Conservation (phyloP, 2,113 vertebrate species). For the Lathamus discolor region DNA sequence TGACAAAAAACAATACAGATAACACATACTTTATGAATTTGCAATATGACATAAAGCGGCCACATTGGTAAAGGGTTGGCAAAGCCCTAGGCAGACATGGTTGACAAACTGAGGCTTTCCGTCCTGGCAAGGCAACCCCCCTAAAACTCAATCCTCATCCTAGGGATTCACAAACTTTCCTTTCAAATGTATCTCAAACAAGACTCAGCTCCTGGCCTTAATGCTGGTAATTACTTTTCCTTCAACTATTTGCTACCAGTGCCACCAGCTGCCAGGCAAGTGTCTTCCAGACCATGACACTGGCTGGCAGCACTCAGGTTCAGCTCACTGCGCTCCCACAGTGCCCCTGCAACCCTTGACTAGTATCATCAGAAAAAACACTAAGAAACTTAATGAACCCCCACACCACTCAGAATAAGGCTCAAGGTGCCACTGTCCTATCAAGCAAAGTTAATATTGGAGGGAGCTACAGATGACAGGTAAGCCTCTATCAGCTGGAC, state of each 20-base stretch:
- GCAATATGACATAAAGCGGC: not conserved
- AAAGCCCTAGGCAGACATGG: not conserved
- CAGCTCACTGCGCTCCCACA: not conserved
- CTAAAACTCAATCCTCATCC: not conserved
- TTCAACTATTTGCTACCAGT: not conserved
- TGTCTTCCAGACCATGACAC: not conserved
- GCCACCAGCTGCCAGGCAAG: not conserved
- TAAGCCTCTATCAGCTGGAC: not conserved
- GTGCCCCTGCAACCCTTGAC: not conserved
- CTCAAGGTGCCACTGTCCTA: not conserved
- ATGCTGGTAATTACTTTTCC: not conserved
- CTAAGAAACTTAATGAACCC: not conserved
- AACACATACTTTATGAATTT: not conserved
- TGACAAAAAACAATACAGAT: not conserved
- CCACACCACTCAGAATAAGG: not conserved
- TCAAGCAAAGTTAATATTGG: not conserved
- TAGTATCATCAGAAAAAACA: not conserved
- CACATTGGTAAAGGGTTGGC: fast-evolving
- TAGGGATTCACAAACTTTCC: not conserved
- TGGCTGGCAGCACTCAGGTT: not conserved
- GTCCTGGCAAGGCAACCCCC: not conserved
- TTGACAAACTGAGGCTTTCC: not conserved
- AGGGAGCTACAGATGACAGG: not conserved
- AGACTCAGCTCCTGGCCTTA: not conserved
- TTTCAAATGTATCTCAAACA: not conserved